Evolutionary conservation across 2,888 invertebrate species (phyloP).

Genomic region (Phytoseiulus persimilis): DNA sequence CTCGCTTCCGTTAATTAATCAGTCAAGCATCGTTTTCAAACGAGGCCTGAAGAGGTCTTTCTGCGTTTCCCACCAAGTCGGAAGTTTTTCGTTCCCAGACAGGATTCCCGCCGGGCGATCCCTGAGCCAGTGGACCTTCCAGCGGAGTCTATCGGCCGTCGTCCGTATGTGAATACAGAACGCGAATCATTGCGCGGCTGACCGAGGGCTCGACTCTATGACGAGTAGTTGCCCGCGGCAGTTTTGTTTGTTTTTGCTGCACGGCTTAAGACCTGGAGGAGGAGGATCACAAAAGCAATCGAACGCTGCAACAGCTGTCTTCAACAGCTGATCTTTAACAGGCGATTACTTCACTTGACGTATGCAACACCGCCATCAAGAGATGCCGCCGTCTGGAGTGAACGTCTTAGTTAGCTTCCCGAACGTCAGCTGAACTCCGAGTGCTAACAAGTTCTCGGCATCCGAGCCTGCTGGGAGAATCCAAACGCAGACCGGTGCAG

Average conservation of each 20-base stretch:
- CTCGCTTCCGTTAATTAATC: too few relatives aligned
- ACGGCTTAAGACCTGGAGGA: neutral
- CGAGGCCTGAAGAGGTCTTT: too few relatives aligned
- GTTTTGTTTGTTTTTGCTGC: neutral
- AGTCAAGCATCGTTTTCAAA: too few relatives aligned
- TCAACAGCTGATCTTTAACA: neutral
- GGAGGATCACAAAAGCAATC: neutral
- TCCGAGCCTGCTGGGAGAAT: neutral
- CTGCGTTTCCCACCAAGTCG: too few relatives aligned
- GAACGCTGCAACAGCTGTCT: neutral
- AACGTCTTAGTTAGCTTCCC: neutral
- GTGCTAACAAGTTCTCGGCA: too few relatives aligned
- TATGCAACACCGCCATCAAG: neutral
- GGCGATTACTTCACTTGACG: neutral
- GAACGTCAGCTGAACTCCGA: neutral
- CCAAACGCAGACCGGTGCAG: neutral
- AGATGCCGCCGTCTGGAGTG: neutral
- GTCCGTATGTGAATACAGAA: too few relatives aligned
- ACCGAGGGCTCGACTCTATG: too few relatives aligned
- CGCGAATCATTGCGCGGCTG: too few relatives aligned
- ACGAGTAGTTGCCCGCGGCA: neutral
- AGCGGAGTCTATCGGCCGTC: too few relatives aligned
- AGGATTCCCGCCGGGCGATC: too few relatives aligned
- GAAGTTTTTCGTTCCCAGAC: too few relatives aligned
- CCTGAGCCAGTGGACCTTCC: too few relatives aligned